Percentiles rank a stretch among this genome's conserved stretches.
These are phyloP conservation scores for Hipparchia semele DNA, from an alignment of 2,888 invertebrate genomes.

Conservation along the genomic window DNA sequence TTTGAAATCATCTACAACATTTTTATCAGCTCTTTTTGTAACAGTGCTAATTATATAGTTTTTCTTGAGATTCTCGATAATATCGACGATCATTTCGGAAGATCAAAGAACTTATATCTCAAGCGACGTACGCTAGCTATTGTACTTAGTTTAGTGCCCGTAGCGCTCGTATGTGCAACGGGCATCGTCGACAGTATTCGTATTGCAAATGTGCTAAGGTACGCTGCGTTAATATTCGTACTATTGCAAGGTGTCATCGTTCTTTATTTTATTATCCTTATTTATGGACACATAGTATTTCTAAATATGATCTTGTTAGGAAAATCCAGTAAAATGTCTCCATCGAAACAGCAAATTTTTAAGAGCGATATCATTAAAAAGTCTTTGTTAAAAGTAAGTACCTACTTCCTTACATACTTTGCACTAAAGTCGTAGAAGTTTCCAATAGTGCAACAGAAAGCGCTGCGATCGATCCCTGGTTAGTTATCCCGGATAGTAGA, in stretches of 20 bases:
- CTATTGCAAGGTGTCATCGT: conserved; percentile 57
- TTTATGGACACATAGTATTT: conserved; percentile 51
- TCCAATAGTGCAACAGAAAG: too few species aligned
- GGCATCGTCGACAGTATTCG: conserved; percentile 47
- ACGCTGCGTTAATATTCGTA: conserved; percentile 50
- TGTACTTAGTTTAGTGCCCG: conserved; percentile 45
- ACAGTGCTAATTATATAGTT: conserved; percentile 48
- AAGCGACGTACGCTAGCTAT: conserved; percentile 47
- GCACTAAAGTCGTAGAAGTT: too few species aligned
- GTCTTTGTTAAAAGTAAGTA: conserved; percentile 49
- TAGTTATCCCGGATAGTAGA: too few species aligned
- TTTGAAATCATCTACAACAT: conserved; percentile 52
- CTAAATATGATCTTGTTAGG: conserved; percentile 51
- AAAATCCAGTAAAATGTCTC: conserved; percentile 43
- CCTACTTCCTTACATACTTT: too few species aligned
- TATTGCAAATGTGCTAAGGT: conserved; percentile 29
- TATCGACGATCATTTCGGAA: conserved; percentile 52
- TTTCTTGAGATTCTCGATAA: conserved; percentile 53
- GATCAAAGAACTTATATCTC: conserved; percentile 44
- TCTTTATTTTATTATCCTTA: conserved; percentile 50
- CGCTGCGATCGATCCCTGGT: too few species aligned
- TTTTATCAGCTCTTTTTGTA: conserved; percentile 49
- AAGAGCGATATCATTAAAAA: conserved; percentile 40
- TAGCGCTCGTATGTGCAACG: conserved; percentile 42
- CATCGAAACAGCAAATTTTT: conserved; percentile 42